These are phyloP conservation scores for Scelioninae gen. 2 DNA, from an alignment of 2,888 invertebrate species.

Conservation along the genomic window DNA sequence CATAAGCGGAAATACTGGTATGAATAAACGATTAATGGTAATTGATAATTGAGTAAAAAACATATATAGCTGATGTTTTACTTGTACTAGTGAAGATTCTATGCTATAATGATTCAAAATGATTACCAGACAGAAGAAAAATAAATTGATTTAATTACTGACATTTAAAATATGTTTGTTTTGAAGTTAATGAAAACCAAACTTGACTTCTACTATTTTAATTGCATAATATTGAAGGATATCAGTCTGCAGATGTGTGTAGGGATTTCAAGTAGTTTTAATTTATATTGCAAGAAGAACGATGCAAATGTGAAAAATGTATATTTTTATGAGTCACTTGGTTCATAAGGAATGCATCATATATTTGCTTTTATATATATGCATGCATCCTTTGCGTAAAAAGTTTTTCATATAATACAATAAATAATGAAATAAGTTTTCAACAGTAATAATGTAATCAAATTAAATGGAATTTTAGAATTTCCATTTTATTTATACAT, in stretches of 20 bases:
- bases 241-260: slow-evolving; percentile 37
- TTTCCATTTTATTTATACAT: not conserved
- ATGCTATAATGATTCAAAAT: not conserved
- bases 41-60: slow-evolving; percentile 12
- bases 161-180: slow-evolving; percentile 9
- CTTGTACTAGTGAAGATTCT: slow-evolving; percentile 9
- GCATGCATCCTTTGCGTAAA: too few relatives aligned
- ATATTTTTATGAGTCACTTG: too few relatives aligned
- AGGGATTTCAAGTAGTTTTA: slow-evolving; percentile 50
- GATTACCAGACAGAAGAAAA: too few relatives aligned
- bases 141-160: too few relatives aligned
- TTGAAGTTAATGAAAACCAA: slow-evolving; percentile 12
- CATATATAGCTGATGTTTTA: slow-evolving; percentile 25
- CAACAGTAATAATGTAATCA: not conserved
- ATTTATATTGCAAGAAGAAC: slow-evolving; percentile 42
- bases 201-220: slow-evolving; percentile 23
- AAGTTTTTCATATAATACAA: too few relatives aligned
- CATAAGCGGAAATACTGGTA: slow-evolving; percentile 29
- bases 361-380: slow-evolving; percentile 11
- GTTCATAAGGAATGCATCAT: too few relatives aligned
- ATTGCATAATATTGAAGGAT: slow-evolving; percentile 21
- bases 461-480: not conserved
- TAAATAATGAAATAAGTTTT: slow-evolving; percentile 8
- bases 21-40: slow-evolving; percentile 20
- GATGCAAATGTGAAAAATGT: slow-evolving; percentile 27